A percentile compares a stretch with the other conserved stretches of the same genome.
phyloP scores from a whole-genome alignment of 1,140 invertebrate species.

The Formica exsecta region DNA sequence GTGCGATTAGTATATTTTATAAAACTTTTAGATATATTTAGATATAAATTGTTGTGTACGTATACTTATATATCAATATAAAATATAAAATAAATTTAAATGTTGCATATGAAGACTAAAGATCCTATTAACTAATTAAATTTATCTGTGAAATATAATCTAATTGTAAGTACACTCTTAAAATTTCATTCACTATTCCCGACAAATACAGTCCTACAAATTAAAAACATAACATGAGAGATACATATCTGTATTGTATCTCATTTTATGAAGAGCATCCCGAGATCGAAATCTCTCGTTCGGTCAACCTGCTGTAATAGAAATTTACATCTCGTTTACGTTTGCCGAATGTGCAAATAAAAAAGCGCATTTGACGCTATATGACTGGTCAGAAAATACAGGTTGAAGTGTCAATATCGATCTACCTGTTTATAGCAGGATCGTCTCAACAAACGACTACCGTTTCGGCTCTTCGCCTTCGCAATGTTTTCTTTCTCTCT shows the following conservation, averaged over 20 bases:
- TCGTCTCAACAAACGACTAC: constrained; percentile 49
- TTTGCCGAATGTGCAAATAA: background rate
- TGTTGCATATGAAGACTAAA: background rate
- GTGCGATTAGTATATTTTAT: background rate
- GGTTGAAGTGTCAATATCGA: constrained; percentile 44
- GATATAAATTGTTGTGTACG: background rate
- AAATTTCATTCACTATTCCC: background rate
- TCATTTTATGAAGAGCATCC: background rate
- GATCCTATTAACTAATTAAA: background rate
- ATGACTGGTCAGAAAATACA: constrained; percentile 29
- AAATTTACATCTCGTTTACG: constrained; percentile 6
- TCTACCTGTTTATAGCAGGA: constrained; percentile 55
- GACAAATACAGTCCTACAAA: background rate
- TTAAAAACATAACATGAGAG: background rate
- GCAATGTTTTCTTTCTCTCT: constrained; percentile 42
- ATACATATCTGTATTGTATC: background rate
- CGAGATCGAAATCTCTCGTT: background rate
- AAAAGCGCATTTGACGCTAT: constrained; percentile 9
- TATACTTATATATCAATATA: background rate
- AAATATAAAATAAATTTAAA: constrained; percentile 32
- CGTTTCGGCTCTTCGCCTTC: constrained; percentile 37
- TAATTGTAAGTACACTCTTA: background rate
- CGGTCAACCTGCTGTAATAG: background rate
- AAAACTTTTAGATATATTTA: background rate
- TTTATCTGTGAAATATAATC: constrained; percentile 6